These are phyloP conservation scores for Mormyrus iriodes DNA, from an alignment of 2,113 vertebrate genomes.

Conservation along the genomic window DNA sequence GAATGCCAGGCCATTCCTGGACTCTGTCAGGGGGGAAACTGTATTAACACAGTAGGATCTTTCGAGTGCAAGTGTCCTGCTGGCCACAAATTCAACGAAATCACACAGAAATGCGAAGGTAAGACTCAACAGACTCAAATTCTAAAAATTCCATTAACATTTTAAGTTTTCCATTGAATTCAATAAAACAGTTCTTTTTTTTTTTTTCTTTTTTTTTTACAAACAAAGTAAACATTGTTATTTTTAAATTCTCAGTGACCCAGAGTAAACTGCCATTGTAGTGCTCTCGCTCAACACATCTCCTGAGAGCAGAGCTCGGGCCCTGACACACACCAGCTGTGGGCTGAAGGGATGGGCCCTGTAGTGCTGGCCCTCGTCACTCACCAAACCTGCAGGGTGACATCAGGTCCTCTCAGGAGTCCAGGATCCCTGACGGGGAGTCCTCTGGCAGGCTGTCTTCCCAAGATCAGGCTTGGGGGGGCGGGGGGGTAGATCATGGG, in stretches of 20 bases:
- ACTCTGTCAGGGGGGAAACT: conserved; percentile 96
- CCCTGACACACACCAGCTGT: not conserved
- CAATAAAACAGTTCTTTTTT: not conserved
- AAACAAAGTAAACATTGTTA: not conserved
- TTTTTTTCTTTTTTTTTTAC: not conserved
- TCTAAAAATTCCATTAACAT: not conserved
- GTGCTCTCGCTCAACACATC: not conserved
- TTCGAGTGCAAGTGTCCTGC: conserved; percentile 98
- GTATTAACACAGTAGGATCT: conserved; percentile 97
- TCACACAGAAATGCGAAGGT: conserved; percentile 98
- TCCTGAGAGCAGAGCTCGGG: not conserved
- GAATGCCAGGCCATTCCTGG: conserved; percentile 99
- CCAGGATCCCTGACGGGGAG: not conserved
- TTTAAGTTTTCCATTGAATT: not conserved
- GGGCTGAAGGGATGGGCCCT: not conserved
- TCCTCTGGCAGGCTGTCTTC: not conserved
- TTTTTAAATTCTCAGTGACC: not conserved
- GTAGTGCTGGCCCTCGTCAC: not conserved
- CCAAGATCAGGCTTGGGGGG: not conserved
- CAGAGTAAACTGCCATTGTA: not conserved
- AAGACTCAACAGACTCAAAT: conserved; percentile 48
- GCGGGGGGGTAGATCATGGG: not conserved
- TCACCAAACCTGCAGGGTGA: not conserved
- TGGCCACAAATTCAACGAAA: conserved; percentile 95
- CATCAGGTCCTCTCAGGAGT: not conserved